Percentiles rank a stretch among this genome's conserved stretches.
These are phyloP conservation scores for Alcedo atthis DNA, from an alignment of 2,797 vertebrate species.

Conservation along the genomic window DNA sequence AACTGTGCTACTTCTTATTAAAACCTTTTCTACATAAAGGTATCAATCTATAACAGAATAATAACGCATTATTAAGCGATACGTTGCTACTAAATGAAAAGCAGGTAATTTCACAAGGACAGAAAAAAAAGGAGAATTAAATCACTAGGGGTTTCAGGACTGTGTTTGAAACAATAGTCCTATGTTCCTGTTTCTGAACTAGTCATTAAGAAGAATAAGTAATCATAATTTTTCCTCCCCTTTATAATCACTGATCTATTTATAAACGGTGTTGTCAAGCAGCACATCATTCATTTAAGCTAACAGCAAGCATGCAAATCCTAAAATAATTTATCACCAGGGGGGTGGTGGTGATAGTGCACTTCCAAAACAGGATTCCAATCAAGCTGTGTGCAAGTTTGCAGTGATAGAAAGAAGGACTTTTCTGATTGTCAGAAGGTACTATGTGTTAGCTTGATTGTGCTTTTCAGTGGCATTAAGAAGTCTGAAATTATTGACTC, in stretches of 20 bases:
- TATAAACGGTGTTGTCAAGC: slow-evolving; percentile 12
- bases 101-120: background rate
- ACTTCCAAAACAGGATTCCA: slow-evolving; percentile 16
- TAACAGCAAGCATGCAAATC: slow-evolving; percentile 11
- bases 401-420: slow-evolving; percentile 27
- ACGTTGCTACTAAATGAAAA: slow-evolving; percentile 15
- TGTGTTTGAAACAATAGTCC: background rate
- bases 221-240: slow-evolving; percentile 57
- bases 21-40: background rate
- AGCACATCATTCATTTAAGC: slow-evolving; percentile 24
- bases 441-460: background rate
- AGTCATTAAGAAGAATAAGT: slow-evolving; percentile 51
- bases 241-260: slow-evolving; percentile 50
- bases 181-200: background rate
- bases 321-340: slow-evolving; percentile 45
- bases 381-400: slow-evolving; percentile 2
- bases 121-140: background rate
- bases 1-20: background rate
- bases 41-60: background rate
- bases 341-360: background rate
- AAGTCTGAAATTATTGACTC: background rate
- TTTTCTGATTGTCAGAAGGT: background rate
- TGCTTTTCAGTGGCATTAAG: background rate
- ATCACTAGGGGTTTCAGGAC: background rate
- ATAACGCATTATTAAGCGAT: background rate